phyloP scores from a whole-genome alignment of 2,113 vertebrate species.

The Thalassoma bifasciatum region DNA sequence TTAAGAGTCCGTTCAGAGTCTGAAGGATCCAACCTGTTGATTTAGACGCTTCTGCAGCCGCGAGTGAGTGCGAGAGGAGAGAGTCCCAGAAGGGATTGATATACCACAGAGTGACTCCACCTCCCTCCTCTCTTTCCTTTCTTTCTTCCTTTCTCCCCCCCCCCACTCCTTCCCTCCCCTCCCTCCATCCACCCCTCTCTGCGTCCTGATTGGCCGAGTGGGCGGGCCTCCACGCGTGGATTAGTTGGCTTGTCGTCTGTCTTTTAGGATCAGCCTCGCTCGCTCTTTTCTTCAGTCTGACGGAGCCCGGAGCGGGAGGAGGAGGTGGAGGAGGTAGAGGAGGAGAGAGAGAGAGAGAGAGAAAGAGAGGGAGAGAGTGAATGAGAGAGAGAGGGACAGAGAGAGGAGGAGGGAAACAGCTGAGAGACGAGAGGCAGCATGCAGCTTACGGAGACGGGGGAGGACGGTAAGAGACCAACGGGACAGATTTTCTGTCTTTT shows the following conservation, averaged over 20 bases:
- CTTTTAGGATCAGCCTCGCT: constrained; percentile 73
- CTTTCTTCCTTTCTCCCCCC: constrained; percentile 35
- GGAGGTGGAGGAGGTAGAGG: constrained; percentile 36
- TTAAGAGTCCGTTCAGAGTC: too few species aligned
- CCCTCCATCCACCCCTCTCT: background rate
- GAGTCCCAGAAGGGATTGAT: constrained; percentile 36
- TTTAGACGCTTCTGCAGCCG: background rate
- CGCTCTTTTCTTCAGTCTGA: constrained; percentile 54
- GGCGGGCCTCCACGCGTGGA: constrained; percentile 73
- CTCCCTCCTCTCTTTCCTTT: constrained; percentile 13
- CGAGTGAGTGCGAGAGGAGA: background rate
- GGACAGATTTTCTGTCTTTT: too few species aligned
- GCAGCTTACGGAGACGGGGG: constrained; percentile 50
- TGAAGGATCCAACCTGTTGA: constrained; percentile 39
- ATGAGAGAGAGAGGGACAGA: constrained; percentile 50
- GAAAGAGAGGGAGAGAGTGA: constrained; percentile 30
- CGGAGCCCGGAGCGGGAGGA: constrained; percentile 50
- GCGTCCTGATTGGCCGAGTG: constrained; percentile 76
- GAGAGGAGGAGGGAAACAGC: constrained; percentile 59
- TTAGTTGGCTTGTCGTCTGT: constrained; percentile 67
- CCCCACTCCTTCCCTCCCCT: constrained; percentile 59
- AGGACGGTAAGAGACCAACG: constrained; percentile 68
- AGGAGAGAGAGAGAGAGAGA: constrained; percentile 26
- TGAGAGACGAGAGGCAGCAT: constrained; percentile 61
- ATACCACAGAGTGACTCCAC: constrained; percentile 23